Evolutionary conservation across 1,140 invertebrate species (phyloP), one percentile per base, ranked within the genome.

Genomic region (Hycleus cichorii): DNA sequence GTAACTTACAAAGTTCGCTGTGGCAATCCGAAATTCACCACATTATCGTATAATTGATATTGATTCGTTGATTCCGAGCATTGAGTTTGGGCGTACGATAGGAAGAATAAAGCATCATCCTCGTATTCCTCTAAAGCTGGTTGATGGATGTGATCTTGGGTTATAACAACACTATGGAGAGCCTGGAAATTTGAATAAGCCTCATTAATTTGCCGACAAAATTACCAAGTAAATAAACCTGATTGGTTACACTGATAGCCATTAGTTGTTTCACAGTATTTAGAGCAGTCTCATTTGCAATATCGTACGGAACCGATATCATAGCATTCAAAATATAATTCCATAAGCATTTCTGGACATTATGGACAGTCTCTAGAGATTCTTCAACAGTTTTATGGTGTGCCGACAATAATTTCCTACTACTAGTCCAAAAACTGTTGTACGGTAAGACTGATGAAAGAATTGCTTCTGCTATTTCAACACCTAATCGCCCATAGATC

Each of bases 401-500:
- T 0, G 59, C 60, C 4, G 70, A 67, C 4, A 77, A 56, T 26
- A 78, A 64, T 57, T 72, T 71, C n/a, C 70, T 72, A 48, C 76
- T 70, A 18, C 71, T 62, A 44, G 75, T 73, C 69, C 76, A 77
- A 1, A 73, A 65, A 43, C 76, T 70, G 18, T 73, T 71, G 51
- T 73, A 71, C 1, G 75, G 70, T 44, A 76, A 62, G 44, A 80
- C 64, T 18, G 69, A 59, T 39, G 72, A 68, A 18, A 80, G 47
- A 44, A 80, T 67, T 9, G 76, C 75, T 38, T 68, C 53, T 12
- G 73, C 71, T 38, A 81, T 73, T 64, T 77, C 74, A n/a, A 74
- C 69, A 3, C 78, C 79, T 6, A 80, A 42, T 32, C 74, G 63
- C 43, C 78, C 78, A 65, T 77, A 80, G 39, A 78, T 62, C 6